Percentiles rank a stretch among this genome's conserved stretches.
phyloP scores from a whole-genome alignment of 2,888 invertebrate species.

The Lasiommata megera region DNA sequence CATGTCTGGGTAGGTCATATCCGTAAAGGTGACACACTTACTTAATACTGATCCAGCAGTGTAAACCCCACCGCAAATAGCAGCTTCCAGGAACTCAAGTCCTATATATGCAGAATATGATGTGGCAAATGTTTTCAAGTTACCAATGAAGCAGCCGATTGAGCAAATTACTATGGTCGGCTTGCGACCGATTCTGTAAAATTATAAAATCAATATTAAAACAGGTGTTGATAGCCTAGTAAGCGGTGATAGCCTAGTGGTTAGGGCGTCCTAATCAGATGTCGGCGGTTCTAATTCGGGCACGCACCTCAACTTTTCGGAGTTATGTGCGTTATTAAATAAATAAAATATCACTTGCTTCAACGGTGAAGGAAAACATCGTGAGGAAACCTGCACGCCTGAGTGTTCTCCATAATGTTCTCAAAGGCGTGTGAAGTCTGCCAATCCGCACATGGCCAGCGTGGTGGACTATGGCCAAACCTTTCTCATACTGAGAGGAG shows the following conservation, averaged over 20 bases:
- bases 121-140: slow-evolving; percentile 53
- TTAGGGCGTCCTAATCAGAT: too few species aligned
- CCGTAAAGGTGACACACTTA: slow-evolving; percentile 51
- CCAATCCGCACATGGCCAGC: too few species aligned
- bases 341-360: too few species aligned
- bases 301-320: too few species aligned
- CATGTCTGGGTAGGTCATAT: background rate
- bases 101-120: slow-evolving; percentile 52
- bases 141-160: slow-evolving; percentile 51
- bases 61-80: slow-evolving; percentile 54
- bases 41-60: slow-evolving; percentile 55
- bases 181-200: slow-evolving; percentile 62
- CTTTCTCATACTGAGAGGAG: too few species aligned
- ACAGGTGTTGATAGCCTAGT: background rate
- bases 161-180: slow-evolving; percentile 54
- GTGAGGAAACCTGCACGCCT: too few species aligned
- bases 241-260: background rate
- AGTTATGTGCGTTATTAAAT: too few species aligned
- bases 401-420: too few species aligned
- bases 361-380: too few species aligned
- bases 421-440: too few species aligned
- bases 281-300: too few species aligned
- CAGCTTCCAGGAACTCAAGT: slow-evolving; percentile 59
- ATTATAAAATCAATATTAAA: background rate
- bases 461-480: too few species aligned